Conservation (phyloP, 2,113 vertebrate genomes). For the Paradoxurus hermaphroditus region DNA sequence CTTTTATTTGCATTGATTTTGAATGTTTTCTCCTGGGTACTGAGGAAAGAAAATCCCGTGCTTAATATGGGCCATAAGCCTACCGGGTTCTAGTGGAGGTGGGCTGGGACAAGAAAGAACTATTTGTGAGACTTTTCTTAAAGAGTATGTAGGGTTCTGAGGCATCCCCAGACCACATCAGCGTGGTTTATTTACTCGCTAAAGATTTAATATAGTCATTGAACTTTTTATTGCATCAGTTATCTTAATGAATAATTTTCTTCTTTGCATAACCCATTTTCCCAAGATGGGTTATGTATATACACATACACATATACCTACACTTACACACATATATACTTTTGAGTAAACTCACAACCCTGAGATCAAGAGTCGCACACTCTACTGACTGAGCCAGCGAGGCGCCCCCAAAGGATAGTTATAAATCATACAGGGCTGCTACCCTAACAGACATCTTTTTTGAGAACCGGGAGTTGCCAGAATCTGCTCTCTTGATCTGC, state of each 20-base stretch:
- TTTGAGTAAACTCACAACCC: background rate
- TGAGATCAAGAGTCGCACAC: background rate
- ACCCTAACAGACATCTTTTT: constrained; percentile 43
- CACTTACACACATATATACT: too few species aligned
- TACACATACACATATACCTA: too few species aligned
- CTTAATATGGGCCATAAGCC: background rate
- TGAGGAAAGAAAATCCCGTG: background rate
- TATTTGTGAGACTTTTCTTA: background rate
- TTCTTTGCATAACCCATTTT: constrained; percentile 28
- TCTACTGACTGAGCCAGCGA: background rate
- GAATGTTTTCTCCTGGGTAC: background rate
- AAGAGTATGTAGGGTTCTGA: background rate
- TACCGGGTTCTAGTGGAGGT: background rate
- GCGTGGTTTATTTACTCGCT: background rate
- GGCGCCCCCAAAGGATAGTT: background rate
- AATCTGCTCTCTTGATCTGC: background rate
- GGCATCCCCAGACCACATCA: constrained; percentile 8
- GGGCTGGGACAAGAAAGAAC: background rate
- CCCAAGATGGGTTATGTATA: background rate
- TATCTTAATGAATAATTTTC: constrained; percentile 50
- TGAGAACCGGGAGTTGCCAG: constrained; percentile 25
- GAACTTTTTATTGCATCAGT: constrained; percentile 53
- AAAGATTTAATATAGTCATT: constrained; percentile 18
- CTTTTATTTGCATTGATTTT: constrained; percentile 33
- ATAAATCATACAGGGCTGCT: background rate